These are phyloP conservation scores for Hemichromis elongatus DNA, from an alignment of 2,113 vertebrate genomes.

Conservation along the genomic window DNA sequence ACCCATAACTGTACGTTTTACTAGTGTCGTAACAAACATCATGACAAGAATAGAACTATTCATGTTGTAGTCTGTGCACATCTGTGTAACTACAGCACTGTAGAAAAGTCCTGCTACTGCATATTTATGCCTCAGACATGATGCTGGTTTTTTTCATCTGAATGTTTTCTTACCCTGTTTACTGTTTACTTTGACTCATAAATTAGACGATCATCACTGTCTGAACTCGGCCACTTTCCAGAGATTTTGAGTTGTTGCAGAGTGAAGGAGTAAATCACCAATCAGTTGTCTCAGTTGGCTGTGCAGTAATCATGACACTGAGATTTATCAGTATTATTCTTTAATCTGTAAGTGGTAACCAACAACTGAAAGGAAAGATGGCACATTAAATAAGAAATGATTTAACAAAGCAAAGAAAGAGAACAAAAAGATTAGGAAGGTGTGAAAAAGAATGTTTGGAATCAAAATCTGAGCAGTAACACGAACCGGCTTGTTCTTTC, in stretches of 20 bases:
- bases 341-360: slow-evolving; percentile 31
- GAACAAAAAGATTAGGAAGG: background rate
- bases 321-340: background rate
- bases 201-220: background rate
- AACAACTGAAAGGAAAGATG: slow-evolving; percentile 42
- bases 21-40: background rate
- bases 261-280: background rate
- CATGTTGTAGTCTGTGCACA: background rate
- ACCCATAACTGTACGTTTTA: background rate
- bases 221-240: background rate
- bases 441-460: background rate
- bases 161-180: background rate
- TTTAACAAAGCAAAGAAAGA: background rate
- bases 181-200: background rate
- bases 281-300: background rate
- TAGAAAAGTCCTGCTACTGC: background rate
- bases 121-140: background rate
- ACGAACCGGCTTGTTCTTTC: background rate
- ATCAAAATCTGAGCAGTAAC: background rate
- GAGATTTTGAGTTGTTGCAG: too few species aligned
- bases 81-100: background rate
- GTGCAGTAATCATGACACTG: background rate
- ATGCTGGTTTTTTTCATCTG: background rate
- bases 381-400: slow-evolving; percentile 9
- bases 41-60: too few species aligned